Conservation (phyloP, 2,113 vertebrate genomes). For the Guaruba guarouba region DNA sequence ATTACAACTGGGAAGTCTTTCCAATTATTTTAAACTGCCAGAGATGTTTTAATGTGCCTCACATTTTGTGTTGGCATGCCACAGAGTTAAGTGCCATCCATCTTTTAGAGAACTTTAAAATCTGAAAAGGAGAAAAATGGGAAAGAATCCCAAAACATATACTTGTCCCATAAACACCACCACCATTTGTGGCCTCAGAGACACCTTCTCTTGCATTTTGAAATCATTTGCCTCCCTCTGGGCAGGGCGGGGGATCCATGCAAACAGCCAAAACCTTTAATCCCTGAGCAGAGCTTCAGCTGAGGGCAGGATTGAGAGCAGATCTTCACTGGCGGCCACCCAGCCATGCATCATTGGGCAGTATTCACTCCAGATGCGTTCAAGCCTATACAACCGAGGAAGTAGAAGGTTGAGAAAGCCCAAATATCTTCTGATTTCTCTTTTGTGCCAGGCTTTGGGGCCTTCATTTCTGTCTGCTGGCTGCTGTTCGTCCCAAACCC, state of each 20-base stretch:
- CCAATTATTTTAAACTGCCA: slow-evolving; percentile 33
- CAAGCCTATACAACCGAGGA: background rate
- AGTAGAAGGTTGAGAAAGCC: background rate
- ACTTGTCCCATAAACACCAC: background rate
- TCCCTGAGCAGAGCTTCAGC: background rate
- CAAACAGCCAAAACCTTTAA: background rate
- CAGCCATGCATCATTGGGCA: accelerated
- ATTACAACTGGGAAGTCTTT: slow-evolving; percentile 17
- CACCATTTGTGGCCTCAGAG: background rate
- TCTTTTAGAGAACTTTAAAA: background rate
- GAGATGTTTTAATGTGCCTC: slow-evolving; percentile 5
- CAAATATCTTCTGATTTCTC: background rate
- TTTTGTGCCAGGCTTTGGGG: background rate
- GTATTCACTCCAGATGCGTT: background rate
- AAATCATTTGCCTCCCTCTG: background rate
- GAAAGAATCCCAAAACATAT: background rate
- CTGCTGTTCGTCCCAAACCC: background rate
- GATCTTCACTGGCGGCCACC: background rate
- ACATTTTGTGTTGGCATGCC: slow-evolving; percentile 23
- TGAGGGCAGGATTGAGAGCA: background rate
- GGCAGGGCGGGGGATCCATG: background rate
- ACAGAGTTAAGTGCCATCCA: background rate
- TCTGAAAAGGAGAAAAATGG: background rate
- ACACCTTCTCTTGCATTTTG: background rate
- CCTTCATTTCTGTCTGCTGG: background rate